Evolutionary conservation across 2,113 vertebrate genomes (phyloP), one percentile per base, ranked within the genome.

Genomic region (Acanthisitta chloris): DNA sequence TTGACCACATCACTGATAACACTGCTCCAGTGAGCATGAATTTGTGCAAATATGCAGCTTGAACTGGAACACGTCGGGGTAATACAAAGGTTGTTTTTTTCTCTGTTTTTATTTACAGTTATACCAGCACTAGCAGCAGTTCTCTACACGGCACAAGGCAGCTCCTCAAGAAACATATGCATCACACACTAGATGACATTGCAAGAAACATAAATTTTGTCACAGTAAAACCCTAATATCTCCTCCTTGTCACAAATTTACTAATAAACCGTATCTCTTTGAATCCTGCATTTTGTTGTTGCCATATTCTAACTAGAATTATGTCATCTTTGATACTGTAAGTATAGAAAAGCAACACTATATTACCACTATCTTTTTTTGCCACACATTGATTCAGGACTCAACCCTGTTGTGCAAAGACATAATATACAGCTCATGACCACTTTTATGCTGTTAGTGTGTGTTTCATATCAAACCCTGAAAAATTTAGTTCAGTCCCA

Each of bases 1-100:
- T 66, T 62, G 54, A 81, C 8, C 23, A 54, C 42, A 70, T 29
- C 7, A 42, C 28, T 40, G 26, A 6, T 29, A 79, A 58, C 34
- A 45, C 69, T 19, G 20, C 34, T 58, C 52, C 70, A 81, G 12
- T 3, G 4, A 86, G 34, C 19, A 51, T 0, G 0, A 23, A 17
- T 69, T 61, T 72, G 12, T 69, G 25, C 28, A 88, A 77, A 36
- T 14, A 74, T 0, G 2, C 9, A 58, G 26, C 46, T 51, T 81
- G 33, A 74, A 46, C 10, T 86, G 15, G 51, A 89, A 78, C 8
- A 43, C 40, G 64, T 12, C 13, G 40, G 16, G 51, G 43, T 38
- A 84, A 78, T 20, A 57, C 6, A 74, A 81, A 81, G 17, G 11
- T 43, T 0, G 51, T 25, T 52, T 48, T 33, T 45, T 6, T 1